Conservation (phyloP, 2,113 vertebrate genomes). For the Galbula dea region DNA sequence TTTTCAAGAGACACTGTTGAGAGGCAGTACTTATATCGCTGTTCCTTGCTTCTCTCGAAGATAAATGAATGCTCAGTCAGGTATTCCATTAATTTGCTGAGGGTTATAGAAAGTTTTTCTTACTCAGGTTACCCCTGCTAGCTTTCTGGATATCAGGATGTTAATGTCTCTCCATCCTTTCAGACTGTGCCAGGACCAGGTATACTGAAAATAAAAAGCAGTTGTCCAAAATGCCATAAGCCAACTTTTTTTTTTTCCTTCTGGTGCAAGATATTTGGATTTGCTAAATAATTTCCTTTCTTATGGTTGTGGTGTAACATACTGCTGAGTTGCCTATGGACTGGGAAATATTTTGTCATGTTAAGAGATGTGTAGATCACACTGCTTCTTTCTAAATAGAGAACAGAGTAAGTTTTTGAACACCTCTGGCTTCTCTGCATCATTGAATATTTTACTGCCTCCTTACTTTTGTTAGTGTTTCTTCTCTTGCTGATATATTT, state of each 20-base stretch:
- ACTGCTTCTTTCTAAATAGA: background rate
- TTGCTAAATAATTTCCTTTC: background rate
- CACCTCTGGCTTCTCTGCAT: background rate
- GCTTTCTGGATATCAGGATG: background rate
- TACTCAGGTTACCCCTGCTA: background rate
- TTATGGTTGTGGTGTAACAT: background rate
- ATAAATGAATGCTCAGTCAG: slow-evolving; percentile 17
- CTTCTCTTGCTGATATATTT: background rate
- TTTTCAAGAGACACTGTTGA: background rate
- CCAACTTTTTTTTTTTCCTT: background rate
- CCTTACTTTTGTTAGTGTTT: background rate
- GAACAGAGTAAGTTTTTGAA: background rate
- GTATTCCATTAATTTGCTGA: slow-evolving; percentile 2
- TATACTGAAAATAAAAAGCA: background rate
- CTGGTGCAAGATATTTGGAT: background rate
- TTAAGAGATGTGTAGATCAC: background rate
- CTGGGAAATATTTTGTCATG: background rate
- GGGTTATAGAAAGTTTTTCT: background rate
- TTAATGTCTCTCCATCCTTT: background rate
- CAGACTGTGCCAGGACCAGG: background rate
- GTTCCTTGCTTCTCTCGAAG: background rate
- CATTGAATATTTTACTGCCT: background rate
- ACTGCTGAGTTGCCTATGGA: background rate
- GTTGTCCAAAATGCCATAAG: background rate
- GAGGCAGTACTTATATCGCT: background rate